Evolutionary conservation across 2,888 invertebrate species (phyloP).

Genomic region (Ecliptopera silaceata): DNA sequence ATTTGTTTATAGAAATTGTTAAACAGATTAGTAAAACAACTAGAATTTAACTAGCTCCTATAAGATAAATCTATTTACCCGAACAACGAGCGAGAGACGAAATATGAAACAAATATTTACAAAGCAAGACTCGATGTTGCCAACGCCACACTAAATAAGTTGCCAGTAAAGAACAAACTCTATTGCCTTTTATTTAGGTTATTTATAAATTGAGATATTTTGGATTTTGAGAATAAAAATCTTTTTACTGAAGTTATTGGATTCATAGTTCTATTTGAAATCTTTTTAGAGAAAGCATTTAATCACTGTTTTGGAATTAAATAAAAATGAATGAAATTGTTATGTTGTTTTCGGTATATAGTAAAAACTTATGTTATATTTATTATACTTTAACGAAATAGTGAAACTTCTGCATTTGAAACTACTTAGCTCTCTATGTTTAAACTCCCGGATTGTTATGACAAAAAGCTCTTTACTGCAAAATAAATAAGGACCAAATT

Average conservation of each 20-base stretch:
- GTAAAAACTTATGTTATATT: too few species aligned
- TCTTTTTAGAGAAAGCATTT: too few species aligned
- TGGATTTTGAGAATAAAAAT: background rate
- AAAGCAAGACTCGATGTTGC: conserved; percentile 32
- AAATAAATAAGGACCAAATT: conserved; percentile 75
- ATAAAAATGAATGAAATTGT: too few species aligned
- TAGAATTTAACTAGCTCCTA: conserved; percentile 60
- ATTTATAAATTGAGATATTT: background rate
- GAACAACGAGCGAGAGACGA: conserved; percentile 58
- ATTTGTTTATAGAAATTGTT: conserved; percentile 23
- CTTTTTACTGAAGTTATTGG: too few species aligned
- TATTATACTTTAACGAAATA: too few species aligned
- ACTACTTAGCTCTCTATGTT: conserved; percentile 28
- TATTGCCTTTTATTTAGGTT: background rate
- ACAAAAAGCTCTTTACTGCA: conserved; percentile 66
- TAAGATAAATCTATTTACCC: conserved; percentile 72
- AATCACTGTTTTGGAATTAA: too few species aligned
- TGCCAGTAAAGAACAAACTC: background rate
- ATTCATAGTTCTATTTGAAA: too few species aligned
- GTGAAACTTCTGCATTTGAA: background rate
- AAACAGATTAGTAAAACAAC: conserved; percentile 57
- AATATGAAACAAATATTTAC: conserved; percentile 77
- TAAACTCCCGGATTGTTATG: conserved; percentile 56
- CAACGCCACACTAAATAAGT: background rate
- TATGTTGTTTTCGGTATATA: too few species aligned